Percentiles rank a stretch among this genome's conserved stretches.
Evolutionary conservation across 2,797 vertebrate genomes (phyloP).

Genomic region (Eulemur albifrons): DNA sequence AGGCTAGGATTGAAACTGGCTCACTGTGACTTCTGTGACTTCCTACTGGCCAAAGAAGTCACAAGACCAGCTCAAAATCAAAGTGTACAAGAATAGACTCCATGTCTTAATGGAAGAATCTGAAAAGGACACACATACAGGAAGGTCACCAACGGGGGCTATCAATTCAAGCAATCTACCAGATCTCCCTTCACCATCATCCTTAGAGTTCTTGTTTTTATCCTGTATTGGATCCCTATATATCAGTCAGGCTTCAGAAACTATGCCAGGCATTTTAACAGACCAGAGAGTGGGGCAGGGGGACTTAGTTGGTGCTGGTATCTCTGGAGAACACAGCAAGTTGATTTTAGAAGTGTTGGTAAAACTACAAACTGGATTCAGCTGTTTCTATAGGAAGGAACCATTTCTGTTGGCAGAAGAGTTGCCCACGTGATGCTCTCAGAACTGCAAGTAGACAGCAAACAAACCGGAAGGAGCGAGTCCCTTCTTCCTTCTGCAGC

Average conservation of each 20-base stretch:
- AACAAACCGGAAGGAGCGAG: not conserved
- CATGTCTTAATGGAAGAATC: not conserved
- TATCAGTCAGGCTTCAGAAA: not conserved
- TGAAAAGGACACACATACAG: not conserved
- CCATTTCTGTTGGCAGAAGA: not conserved
- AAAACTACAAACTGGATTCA: not conserved
- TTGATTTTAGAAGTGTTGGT: not conserved
- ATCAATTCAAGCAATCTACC: not conserved
- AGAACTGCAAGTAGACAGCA: not conserved
- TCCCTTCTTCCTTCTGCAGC: not conserved
- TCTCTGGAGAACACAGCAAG: not conserved
- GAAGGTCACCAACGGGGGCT: not conserved
- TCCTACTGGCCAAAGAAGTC: not conserved
- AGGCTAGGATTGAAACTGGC: not conserved
- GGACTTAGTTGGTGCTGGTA: not conserved
- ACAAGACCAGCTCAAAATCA: not conserved
- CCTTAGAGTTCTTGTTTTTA: not conserved
- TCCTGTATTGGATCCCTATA: not conserved
- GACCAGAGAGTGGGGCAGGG: not conserved
- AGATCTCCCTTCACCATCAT: not conserved
- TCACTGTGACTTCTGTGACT: not conserved
- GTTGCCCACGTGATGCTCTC: not conserved
- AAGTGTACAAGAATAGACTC: not conserved
- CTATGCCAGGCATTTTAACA: not conserved
- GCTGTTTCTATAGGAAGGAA: not conserved